Conservation (phyloP, 2,797 vertebrate species). For the Chiroxiphia lanceolata region DNA sequence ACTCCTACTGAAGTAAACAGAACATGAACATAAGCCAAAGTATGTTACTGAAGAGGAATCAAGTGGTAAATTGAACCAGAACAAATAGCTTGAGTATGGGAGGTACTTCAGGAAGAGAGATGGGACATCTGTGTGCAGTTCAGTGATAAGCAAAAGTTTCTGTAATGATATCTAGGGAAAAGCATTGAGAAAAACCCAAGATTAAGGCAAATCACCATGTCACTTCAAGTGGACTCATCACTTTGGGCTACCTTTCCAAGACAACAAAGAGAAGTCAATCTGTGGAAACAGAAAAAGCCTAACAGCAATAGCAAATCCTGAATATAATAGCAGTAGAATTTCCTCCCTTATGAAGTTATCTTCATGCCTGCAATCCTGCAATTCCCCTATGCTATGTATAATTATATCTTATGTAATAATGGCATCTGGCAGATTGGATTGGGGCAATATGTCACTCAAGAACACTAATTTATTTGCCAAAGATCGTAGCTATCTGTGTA, state of each 20-base stretch:
- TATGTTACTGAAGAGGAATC: not conserved
- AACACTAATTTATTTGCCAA: constrained; percentile 4
- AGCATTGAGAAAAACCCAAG: not conserved
- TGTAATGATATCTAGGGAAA: not conserved
- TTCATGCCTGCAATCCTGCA: not conserved
- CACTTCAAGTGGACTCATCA: not conserved
- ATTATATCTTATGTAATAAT: not conserved
- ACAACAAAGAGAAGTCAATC: not conserved
- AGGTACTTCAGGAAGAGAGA: not conserved
- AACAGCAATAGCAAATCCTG: not conserved
- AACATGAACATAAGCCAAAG: not conserved
- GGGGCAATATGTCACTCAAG: not conserved
- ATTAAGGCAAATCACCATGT: not conserved
- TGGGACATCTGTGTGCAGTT: not conserved
- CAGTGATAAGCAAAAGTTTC: not conserved
- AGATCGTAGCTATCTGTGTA: not conserved
- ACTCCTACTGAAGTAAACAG: not conserved
- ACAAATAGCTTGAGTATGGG: not conserved
- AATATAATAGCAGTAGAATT: not conserved
- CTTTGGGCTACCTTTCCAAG: not conserved
- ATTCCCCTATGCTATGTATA: not conserved
- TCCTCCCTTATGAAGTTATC: not conserved
- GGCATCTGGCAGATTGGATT: not conserved
- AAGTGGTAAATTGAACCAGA: not conserved
- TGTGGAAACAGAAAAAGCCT: not conserved